These are phyloP conservation scores for Coptotermes formosanus DNA, from an alignment of 1,140 invertebrate species.

Conservation along the genomic window DNA sequence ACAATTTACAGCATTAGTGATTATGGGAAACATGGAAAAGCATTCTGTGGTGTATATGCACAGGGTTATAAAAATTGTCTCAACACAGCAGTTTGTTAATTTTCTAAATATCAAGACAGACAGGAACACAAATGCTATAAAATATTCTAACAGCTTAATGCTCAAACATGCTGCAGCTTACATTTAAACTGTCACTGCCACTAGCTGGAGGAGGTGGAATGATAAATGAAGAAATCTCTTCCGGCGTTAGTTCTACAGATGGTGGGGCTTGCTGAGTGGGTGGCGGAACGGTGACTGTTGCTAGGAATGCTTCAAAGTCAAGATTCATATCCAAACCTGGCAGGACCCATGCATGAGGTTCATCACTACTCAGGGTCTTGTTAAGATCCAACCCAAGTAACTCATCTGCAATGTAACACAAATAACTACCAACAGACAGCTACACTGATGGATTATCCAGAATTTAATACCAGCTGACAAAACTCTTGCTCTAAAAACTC, in stretches of 20 bases:
- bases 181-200: neutral
- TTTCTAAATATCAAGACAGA: too few species aligned
- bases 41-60: too few species aligned
- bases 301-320: constrained; percentile 77
- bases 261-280: constrained; percentile 64
- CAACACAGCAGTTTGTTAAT: too few species aligned
- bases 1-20: too few species aligned
- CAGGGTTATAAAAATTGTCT: too few species aligned
- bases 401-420: neutral
- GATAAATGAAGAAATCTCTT: constrained; percentile 76
- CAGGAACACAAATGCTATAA: too few species aligned
- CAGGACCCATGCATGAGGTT: neutral
- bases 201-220: constrained; percentile 71
- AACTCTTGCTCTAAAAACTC: too few species aligned
- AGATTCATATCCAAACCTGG: constrained; percentile 39
- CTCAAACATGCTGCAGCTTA: neutral
- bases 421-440: too few species aligned
- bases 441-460: too few species aligned
- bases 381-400: neutral
- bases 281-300: constrained; percentile 77
- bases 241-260: constrained; percentile 68
- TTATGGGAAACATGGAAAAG: too few species aligned
- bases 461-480: too few species aligned
- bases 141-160: too few species aligned
- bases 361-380: neutral